Base-by-base conservation (phyloP, 2,113 vertebrate genomes). In the Albula glossodonta region DNA sequence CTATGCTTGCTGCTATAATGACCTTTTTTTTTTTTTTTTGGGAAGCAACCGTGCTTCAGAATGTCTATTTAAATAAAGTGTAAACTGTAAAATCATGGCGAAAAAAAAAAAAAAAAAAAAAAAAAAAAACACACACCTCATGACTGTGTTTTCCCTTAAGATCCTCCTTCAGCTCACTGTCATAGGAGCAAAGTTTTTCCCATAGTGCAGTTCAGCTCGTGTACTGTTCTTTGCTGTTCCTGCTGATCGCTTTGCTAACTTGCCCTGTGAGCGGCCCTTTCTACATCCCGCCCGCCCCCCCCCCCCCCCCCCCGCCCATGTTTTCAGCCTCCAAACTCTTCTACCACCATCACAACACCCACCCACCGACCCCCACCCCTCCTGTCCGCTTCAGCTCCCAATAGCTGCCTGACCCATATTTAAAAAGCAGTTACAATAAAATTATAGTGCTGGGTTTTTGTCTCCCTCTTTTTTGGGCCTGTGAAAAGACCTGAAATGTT, bases 381-480 rank as follows among this genome's bases (percentile, higher is more conserved):
- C 80, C 87, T 41, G 31, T 41, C 31, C 31, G 31, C 31, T 41
- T 41, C 31, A 41, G 31, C 87, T 87, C 87, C 88, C 90, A 87
- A 91, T 87, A 90, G 90, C 90, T 93, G 93, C 93, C 92, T 93
- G 91, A 94, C 94, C 94, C 93, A 93, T 94, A 96, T 96, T 98
- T 97, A 95, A 97, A 97, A 97, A 96, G 94, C 96, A 92, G 95
- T 97, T 96, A 96, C 93, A 96, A 94, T 95, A 95, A 96, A 96
- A 96, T 96, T 93, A 97, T 94, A 89, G 90, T 83, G 85, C 88
- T 90, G 92, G 88, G 94, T 92, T 95, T 91, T 96, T 96, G 95
- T 95, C 90, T 89, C 87, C 77, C 90, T 0, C 2, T 2, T 90
- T 90, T 94, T 91, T 94, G 91, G 86, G 92, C 92, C 89, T 89